Evolutionary conservation across 2,797 vertebrate species (phyloP), one percentile per base, ranked within the genome.

Genomic region (Acanthopagrus latus): DNA sequence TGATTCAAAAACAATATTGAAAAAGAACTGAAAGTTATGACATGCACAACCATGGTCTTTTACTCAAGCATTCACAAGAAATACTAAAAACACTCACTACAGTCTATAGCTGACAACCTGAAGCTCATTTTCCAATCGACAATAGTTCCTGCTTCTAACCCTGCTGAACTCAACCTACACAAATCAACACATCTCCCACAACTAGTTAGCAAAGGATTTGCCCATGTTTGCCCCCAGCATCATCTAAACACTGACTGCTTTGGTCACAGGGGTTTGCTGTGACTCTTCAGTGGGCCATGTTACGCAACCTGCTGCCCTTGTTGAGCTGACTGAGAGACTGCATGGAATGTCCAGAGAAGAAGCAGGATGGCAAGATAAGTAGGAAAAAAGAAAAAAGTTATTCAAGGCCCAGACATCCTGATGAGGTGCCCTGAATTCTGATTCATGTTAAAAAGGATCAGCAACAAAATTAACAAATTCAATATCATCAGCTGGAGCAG

Each of bases 231-330:
- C n/a, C 41, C 59, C 21, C 55, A 74, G 64, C 68, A 74, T 84
- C 63, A 81, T 77, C 80, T 81, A 70, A 80, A 85, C 58, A 67
- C 56, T 64, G 55, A n/a, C 59, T n/a, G 52, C 44, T 74, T 64
- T 59, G 71, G 74, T 79, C 59, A 33, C 51, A 58, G 52, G 33
- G 55, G 43, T 78, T 77, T 64, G 57, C 72, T 66, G 64, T 64
- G 67, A 55, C 56, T 50, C 69, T 33, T 79, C 50, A 66, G 43
- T n/a, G 25, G 52, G 21, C 50, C 33, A 2, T 62, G 62, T 87
- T 79, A 82, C 4, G 47, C 57, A 86, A 86, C 52, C 41, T 52
- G 54, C 55, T 14, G 62, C 17, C 67, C 21, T 3, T 65, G 50
- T 29, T 20, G n/a, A 44, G 38, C 65, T 47, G 23, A 62, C 46